These are phyloP conservation scores for Pteropus rufus DNA, from an alignment of 2,797 vertebrate species.

Conservation along the genomic window DNA sequence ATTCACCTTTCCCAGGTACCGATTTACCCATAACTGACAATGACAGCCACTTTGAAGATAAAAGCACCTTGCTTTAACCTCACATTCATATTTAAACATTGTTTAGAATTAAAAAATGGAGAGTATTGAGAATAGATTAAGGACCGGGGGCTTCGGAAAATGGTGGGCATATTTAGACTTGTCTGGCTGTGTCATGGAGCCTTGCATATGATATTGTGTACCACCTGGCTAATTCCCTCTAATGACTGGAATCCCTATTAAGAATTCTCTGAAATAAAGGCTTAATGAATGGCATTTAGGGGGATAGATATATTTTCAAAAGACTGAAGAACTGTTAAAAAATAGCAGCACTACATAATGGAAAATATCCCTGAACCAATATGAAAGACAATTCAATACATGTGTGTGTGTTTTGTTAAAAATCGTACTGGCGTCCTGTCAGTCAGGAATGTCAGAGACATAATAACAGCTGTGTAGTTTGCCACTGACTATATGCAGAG, in stretches of 20 bases:
- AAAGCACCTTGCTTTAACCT: not conserved
- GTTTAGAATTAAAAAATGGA: not conserved
- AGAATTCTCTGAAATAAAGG: conserved; percentile 36
- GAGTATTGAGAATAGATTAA: not conserved
- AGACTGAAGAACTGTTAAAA: not conserved
- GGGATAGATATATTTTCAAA: not conserved
- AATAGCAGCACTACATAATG: not conserved
- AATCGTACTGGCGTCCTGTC: not conserved
- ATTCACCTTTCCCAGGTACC: not conserved
- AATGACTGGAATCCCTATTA: not conserved
- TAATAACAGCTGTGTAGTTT: not conserved
- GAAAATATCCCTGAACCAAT: not conserved
- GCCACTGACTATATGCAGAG: not conserved
- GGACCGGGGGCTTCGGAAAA: not conserved
- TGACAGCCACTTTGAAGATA: not conserved
- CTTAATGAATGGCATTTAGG: not conserved
- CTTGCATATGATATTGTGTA: not conserved
- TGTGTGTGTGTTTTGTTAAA: not conserved
- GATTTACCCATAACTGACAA: not conserved
- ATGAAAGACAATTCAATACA: not conserved
- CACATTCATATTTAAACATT: not conserved
- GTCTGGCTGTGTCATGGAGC: not conserved
- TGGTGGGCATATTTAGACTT: not conserved
- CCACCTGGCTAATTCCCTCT: conserved; percentile 14
- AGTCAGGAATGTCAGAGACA: not conserved